Conservation (phyloP, 2,113 vertebrate species). For the Eupsittula cactorum region DNA sequence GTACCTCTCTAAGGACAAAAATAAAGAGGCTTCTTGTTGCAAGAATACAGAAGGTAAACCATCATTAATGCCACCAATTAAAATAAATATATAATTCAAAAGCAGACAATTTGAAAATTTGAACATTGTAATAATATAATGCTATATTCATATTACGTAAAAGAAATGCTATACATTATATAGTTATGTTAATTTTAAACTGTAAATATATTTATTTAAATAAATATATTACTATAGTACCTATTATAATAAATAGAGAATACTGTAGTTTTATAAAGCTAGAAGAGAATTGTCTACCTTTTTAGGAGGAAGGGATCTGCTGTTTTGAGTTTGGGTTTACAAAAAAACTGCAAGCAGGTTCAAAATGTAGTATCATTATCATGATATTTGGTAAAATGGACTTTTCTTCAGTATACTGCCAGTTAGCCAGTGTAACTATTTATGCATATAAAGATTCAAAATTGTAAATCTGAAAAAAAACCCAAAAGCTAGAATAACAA, state of each 20-base stretch:
- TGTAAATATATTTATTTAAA: neutral
- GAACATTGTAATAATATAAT: neutral
- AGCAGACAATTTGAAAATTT: neutral
- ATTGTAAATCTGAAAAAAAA: neutral
- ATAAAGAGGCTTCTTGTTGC: neutral
- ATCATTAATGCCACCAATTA: neutral
- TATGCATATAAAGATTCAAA: neutral
- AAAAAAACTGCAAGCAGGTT: neutral
- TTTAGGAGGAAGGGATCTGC: neutral
- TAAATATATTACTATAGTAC: neutral
- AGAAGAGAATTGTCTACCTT: neutral
- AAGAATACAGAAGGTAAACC: neutral
- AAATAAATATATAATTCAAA: neutral
- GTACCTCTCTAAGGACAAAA: neutral
- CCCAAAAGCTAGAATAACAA: neutral
- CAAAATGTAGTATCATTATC: neutral
- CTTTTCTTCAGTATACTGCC: neutral
- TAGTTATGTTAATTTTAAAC: neutral
- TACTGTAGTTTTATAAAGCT: neutral
- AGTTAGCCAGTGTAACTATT: neutral
- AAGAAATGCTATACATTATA: neutral
- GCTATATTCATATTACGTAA: neutral
- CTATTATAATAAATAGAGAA: neutral
- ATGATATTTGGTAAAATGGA: neutral
- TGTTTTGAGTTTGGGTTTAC: neutral